Evolutionary conservation across 2,888 invertebrate species (phyloP), one percentile per base, ranked within the genome.

Genomic region (Athrips mouffetella): DNA sequence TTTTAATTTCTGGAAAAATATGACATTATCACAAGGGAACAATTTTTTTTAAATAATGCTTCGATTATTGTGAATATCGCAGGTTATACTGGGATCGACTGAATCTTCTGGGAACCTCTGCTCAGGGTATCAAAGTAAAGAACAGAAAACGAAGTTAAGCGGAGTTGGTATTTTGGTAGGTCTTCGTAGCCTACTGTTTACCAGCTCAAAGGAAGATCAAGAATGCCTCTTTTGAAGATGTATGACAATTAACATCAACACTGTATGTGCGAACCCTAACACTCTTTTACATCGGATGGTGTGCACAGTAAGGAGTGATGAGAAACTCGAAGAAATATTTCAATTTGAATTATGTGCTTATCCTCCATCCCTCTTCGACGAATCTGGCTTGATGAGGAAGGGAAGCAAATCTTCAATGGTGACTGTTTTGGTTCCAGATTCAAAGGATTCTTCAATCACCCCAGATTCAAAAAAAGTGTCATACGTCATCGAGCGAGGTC

Each of bases 341-440:
- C 25, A 25, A 8, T 25, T 25, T 25, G 25, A 25, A 25, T 25
- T 25, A 25, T 25, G 25, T 33, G 35, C 13, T 15, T 33, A 33
- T 33, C 35, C 35, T 33, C 35, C 35, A 33, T 33, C 35, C 35
- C 35, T 33, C 35, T 33, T 33, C 35, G 35, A 33, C 35, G 35
- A 33, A 33, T 33, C 35, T 33, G 35, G 35, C 15, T 15, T 33
- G 15, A 33, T 33, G 35, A 33, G 35, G 15, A 33, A 33, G 35
- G 35, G 35, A 33, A 33, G 35, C 35, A 33, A 33, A 33, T 33
- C 35, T 33, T 25, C 35, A 33, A 7, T 11, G 15, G n/a, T 33
- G 15, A 13, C 35, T 13, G 35, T 33, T 33, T 33, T 33, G 35
- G 35, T 15, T 13, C 35, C 35, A 13, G 15, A 33, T 13, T 11